Percentiles rank a stretch among this genome's conserved stretches.
phyloP scores from a whole-genome alignment of 2,888 invertebrate genomes.

The Drosophila pseudotalamancana region DNA sequence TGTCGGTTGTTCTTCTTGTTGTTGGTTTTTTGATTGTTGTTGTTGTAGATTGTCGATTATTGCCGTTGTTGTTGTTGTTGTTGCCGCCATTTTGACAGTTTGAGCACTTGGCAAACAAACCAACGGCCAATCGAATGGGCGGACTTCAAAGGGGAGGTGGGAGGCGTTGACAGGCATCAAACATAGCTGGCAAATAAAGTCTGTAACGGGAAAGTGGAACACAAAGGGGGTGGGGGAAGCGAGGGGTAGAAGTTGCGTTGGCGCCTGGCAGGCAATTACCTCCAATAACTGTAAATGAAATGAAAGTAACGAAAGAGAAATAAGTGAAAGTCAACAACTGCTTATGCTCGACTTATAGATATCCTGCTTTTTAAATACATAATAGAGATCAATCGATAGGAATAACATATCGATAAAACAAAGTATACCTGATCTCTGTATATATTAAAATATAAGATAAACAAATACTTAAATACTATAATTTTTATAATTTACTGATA shows the following conservation, averaged over 20 bases:
- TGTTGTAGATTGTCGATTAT: no score
- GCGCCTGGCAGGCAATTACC: conserved; percentile 41
- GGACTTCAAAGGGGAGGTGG: conserved; percentile 1
- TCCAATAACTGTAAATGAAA: conserved; percentile 38
- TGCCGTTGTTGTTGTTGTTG: conserved; percentile 37
- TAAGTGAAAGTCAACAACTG: conserved; percentile 11
- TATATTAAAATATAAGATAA: no score
- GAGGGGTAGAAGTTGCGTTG: neutral
- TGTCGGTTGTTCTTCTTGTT: conserved; percentile 26
- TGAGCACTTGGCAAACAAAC: conserved; percentile 68
- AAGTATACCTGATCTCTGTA: no score
- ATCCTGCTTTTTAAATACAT: no score
- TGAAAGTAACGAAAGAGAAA: conserved; percentile 20
- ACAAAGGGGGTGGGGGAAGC: no score
- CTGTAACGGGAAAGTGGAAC: neutral
- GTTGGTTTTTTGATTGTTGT: conserved; percentile 16
- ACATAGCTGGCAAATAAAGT: conserved; percentile 37
- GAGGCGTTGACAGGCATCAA: conserved; percentile 59
- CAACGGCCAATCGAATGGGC: conserved; percentile 23
- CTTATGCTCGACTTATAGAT: neutral
- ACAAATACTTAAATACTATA: no score
- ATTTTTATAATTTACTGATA: no score
- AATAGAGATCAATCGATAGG: no score
- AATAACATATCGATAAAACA: no score
- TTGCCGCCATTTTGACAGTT: conserved; percentile 69